Percentiles rank a stretch among this genome's conserved stretches.
These are phyloP conservation scores for Argyresthia albistria DNA, from an alignment of 2,888 invertebrate species.

Conservation along the genomic window DNA sequence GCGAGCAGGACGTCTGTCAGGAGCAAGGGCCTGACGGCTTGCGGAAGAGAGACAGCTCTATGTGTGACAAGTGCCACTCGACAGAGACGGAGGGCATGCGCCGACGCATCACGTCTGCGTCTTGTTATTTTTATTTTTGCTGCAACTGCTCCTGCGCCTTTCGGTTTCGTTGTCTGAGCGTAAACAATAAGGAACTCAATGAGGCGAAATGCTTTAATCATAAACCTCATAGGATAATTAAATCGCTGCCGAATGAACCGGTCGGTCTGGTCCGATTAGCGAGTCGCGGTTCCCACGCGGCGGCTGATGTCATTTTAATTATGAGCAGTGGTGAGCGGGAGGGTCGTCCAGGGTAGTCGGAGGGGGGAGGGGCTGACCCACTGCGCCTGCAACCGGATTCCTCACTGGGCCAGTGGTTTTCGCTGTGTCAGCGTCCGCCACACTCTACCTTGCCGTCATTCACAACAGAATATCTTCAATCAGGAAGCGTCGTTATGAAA, in stretches of 20 bases:
- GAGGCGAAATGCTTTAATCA: not conserved
- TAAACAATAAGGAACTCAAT: slow-evolving; percentile 16
- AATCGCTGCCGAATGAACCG: slow-evolving; percentile 50
- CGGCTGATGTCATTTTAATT: slow-evolving; percentile 67
- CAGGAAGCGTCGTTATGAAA: slow-evolving; percentile 3
- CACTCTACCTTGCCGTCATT: slow-evolving; percentile 16
- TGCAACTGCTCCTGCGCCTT: slow-evolving; percentile 38
- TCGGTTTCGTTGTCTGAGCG: slow-evolving; percentile 45
- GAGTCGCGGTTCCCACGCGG: slow-evolving; percentile 64
- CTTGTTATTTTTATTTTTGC: slow-evolving; percentile 47
- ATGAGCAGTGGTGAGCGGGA: slow-evolving; percentile 42
- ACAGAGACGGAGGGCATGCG: slow-evolving; percentile 52
- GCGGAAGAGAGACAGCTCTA: slow-evolving; percentile 26
- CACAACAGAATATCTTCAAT: not conserved
- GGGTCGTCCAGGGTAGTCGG: slow-evolving; percentile 14
- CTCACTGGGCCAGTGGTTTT: slow-evolving; percentile 28
- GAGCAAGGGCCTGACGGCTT: slow-evolving; percentile 1
- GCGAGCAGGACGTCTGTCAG: slow-evolving; percentile 18
- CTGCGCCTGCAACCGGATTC: slow-evolving; percentile 38
- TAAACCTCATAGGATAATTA: slow-evolving; percentile 23
- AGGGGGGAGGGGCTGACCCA: slow-evolving; percentile 46
- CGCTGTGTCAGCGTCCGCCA: slow-evolving; percentile 47
- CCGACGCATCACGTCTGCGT: slow-evolving; percentile 60
- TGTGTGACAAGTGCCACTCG: slow-evolving; percentile 34
- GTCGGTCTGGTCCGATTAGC: slow-evolving; percentile 37